phyloP scores from a whole-genome alignment of 2,888 invertebrate genomes.

The Ennomos erosarius region DNA sequence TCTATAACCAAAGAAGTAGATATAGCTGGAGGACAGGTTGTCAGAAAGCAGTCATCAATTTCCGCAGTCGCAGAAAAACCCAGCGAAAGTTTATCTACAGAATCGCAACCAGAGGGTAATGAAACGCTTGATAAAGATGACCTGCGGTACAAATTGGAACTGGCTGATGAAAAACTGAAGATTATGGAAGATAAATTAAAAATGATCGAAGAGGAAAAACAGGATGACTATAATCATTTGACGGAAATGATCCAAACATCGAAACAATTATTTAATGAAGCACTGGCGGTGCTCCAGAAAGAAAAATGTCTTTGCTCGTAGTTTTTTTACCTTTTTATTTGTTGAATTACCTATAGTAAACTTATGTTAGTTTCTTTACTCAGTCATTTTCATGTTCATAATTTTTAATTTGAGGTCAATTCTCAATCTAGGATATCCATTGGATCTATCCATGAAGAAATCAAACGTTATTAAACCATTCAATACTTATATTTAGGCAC shows the following conservation, averaged over 20 bases:
- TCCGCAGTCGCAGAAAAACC: constrained; percentile 56
- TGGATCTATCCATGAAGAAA: too few relatives aligned
- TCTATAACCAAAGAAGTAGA: constrained; percentile 57
- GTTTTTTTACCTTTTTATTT: constrained; percentile 39
- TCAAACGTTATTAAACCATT: too few relatives aligned
- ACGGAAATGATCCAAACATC: constrained; percentile 85
- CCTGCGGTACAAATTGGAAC: constrained; percentile 80
- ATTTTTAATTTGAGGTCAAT: too few relatives aligned
- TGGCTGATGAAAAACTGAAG: constrained; percentile 88
- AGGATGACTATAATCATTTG: constrained; percentile 82
- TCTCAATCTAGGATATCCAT: too few relatives aligned
- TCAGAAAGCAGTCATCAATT: constrained; percentile 61
- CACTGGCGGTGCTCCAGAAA: constrained; percentile 72
- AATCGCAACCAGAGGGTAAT: constrained; percentile 55
- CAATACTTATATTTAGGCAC: too few relatives aligned
- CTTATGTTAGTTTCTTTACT: constrained; percentile 27
- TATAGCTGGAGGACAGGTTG: constrained; percentile 41
- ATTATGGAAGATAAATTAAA: constrained; percentile 87
- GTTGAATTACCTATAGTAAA: constrained; percentile 40
- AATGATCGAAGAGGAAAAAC: constrained; percentile 87
- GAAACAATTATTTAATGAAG: constrained; percentile 84
- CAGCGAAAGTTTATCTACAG: constrained; percentile 60
- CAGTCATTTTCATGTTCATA: constrained; percentile 11
- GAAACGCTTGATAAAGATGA: constrained; percentile 72
- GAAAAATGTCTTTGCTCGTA: constrained; percentile 74